A percentile compares a stretch with the other conserved stretches of the same genome.
Conservation (phyloP, 2,797 vertebrate species). For the Tolypeutes matacus region DNA sequence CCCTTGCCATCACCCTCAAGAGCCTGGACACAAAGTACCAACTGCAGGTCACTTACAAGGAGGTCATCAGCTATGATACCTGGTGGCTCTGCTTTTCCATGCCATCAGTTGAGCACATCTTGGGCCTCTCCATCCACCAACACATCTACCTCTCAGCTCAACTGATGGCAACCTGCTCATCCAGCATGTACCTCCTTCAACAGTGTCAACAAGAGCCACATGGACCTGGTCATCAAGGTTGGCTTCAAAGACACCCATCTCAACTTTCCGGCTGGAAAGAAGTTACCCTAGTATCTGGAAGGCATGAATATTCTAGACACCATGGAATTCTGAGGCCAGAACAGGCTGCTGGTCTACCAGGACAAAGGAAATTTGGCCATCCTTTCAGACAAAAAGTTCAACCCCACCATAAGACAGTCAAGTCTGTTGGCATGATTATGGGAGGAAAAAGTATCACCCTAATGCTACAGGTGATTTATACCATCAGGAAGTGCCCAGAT, state of each 20-base stretch:
- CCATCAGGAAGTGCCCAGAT: no score
- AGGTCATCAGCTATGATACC: conserved; percentile 86
- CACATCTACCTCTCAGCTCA: neutral
- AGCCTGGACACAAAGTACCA: conserved; percentile 93
- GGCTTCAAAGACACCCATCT: conserved; percentile 93
- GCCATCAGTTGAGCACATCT: neutral
- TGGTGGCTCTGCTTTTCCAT: neutral
- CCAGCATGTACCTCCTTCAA: neutral
- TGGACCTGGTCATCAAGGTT: conserved; percentile 85
- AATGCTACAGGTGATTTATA: no score
- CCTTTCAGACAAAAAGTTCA: no score
- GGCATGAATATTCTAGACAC: no score
- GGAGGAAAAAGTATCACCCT: no score
- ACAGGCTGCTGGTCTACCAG: no score
- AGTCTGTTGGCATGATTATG: no score
- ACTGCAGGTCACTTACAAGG: conserved; percentile 92
- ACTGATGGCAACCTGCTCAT: neutral
- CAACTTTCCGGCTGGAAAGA: conserved; percentile 92
- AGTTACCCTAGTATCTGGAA: conserved; percentile 90
- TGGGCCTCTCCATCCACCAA: neutral
- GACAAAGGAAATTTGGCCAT: no score
- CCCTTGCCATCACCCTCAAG: conserved; percentile 91
- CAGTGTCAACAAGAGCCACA: neutral
- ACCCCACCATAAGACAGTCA: no score
- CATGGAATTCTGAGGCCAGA: no score